phyloP scores from a whole-genome alignment of 2,888 invertebrate species.

The Hylaea fasciaria region DNA sequence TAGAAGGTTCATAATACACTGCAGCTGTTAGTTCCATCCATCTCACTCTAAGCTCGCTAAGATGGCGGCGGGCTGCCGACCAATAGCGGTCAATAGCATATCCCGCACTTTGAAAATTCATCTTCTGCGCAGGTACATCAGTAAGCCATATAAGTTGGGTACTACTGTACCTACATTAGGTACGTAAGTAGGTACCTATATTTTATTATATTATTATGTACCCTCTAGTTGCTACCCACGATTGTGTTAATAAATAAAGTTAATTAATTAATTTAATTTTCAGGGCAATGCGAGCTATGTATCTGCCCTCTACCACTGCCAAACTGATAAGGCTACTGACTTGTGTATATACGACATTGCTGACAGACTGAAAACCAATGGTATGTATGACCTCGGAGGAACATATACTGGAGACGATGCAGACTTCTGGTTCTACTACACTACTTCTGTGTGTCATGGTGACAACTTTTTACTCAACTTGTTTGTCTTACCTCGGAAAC shows the following conservation, averaged over 20 bases:
- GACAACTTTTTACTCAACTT: constrained; percentile 64
- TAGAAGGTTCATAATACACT: too few relatives aligned
- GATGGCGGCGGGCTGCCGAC: too few relatives aligned
- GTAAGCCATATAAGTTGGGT: too few relatives aligned
- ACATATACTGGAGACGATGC: constrained; percentile 57
- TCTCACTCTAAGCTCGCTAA: too few relatives aligned
- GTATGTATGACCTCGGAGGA: constrained; percentile 70
- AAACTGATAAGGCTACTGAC: constrained; percentile 55
- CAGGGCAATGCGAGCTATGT: constrained; percentile 49
- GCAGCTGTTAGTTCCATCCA: too few relatives aligned
- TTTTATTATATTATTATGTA: too few relatives aligned
- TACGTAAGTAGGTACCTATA: too few relatives aligned
- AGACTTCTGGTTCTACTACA: constrained; percentile 72
- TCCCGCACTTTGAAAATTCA: too few relatives aligned
- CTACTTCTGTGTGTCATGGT: constrained; percentile 60
- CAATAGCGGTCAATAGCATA: too few relatives aligned
- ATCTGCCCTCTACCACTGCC: constrained; percentile 47
- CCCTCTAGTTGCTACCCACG: too few relatives aligned
- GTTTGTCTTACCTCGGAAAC: constrained; percentile 65
- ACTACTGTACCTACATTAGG: too few relatives aligned
- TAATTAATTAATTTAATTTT: constrained; percentile 36
- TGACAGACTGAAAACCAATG: constrained; percentile 51
- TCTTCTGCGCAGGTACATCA: too few relatives aligned
- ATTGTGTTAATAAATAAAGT: background rate
- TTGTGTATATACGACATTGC: constrained; percentile 61